Evolutionary conservation across 2,113 vertebrate genomes (phyloP).

Genomic region (Phrynosoma blainvillii): DNA sequence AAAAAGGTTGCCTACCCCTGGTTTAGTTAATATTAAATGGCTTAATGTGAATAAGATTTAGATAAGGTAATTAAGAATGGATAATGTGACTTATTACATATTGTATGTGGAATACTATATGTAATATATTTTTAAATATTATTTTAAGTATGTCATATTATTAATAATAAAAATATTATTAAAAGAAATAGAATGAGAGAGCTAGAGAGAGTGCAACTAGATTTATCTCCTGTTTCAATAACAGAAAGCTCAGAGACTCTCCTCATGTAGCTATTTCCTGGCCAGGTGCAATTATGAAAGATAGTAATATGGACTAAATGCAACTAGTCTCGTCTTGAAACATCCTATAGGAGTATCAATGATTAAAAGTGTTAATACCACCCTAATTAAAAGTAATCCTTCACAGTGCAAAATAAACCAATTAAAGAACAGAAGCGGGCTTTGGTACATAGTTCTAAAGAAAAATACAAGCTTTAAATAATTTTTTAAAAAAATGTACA

Average conservation of each 20-base stretch:
- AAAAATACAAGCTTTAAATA: not conserved
- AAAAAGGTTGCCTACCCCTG: no score
- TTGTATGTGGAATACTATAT: no score
- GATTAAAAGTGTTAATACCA: no score
- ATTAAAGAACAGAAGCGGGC: not conserved
- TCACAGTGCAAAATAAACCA: not conserved
- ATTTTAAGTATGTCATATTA: no score
- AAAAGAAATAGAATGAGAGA: no score
- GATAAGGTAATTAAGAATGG: no score
- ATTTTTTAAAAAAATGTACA: not conserved
- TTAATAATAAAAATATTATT: no score
- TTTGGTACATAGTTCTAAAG: not conserved
- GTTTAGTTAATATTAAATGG: no score
- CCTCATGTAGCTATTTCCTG: not conserved
- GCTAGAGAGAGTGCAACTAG: not conserved
- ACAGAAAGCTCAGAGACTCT: not conserved
- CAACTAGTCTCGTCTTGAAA: not conserved
- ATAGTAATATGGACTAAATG: not conserved
- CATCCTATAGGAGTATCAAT: not conserved
- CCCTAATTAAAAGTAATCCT: not conserved
- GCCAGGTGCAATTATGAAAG: not conserved
- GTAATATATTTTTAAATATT: no score
- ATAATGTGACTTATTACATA: no score
- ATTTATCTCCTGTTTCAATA: not conserved
- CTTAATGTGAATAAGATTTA: no score